Conservation (phyloP, 2,113 vertebrate genomes). For the Ptychochromis oligacanthus region DNA sequence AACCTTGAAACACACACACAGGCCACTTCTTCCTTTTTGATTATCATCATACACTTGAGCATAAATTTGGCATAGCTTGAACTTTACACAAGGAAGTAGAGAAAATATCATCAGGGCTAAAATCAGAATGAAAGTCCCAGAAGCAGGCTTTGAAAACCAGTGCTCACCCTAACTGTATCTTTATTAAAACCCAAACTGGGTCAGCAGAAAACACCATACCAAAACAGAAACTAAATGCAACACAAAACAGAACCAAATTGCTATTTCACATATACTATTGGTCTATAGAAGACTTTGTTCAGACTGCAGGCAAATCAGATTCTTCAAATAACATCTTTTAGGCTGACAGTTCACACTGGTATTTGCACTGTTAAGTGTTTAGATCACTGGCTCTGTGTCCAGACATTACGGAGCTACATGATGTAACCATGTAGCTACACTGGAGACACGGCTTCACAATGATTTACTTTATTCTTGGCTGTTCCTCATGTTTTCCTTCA, state of each 20-base stretch:
- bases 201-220: neutral
- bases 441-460: neutral
- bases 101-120: constrained; percentile 3
- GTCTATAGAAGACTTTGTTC: neutral
- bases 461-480: neutral
- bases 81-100: constrained; percentile 1
- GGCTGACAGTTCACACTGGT: neutral
- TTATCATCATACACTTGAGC: neutral
- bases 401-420: neutral
- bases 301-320: neutral
- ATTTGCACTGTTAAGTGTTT: neutral
- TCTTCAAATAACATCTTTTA: neutral
- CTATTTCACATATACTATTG: neutral
- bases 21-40: neutral
- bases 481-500: too few relatives aligned
- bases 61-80: constrained; percentile 6
- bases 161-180: neutral
- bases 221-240: neutral
- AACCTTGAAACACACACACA: neutral
- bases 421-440: neutral
- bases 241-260: neutral
- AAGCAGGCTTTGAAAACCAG: constrained; percentile 6
- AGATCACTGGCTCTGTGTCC: neutral
- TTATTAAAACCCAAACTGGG: neutral
- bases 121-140: neutral